Base-by-base conservation (phyloP, 2,888 invertebrate genomes). In the Agrotis segetum region DNA sequence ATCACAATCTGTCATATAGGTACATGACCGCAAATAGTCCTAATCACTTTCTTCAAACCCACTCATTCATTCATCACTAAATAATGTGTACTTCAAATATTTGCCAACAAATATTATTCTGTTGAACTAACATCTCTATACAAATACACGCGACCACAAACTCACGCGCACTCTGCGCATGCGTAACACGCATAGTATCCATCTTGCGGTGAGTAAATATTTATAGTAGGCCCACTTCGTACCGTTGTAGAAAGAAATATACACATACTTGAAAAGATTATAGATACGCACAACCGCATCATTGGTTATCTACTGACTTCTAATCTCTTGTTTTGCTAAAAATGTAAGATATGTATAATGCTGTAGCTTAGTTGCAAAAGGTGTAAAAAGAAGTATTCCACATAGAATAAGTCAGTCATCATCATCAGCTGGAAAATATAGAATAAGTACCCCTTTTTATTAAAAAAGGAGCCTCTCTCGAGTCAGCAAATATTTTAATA, bases 161-260 rank as follows among this genome's bases (percentile, higher is more conserved):
- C 67, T 77, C 77, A 71, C 64, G 71, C 66, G 71, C 52, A 59
- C 46, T 40, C 55, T 9, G 59, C 60, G 65, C 71, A 77, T 60
- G 87, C 83, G 85, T 86, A 84, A 84, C 80, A 72, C 83, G 80
- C 67, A 63, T 77, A 34, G 34, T 56, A 56, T 85, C 71, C 61
- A 49, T 50, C 6, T 49, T 16, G n/a, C 9, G 24, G n/a, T 17
- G 13, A 56, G 46, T 24, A 65, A 34, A 55, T n/a, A 56, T 19
- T 17, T 56, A 7, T 34, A 80, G 68, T 83, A 74, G 75, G 47
- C n/a, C 13, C 13, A 47, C 62, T 29, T 29, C 5, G n/a, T 55
- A n/a, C 13, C 11, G 24, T 17, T 11, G 40, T 40, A 40, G 40
- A 40, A 40, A 11, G 53, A 24, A 24, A 21, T 40, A 29, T 17